Base-by-base conservation (phyloP, 2,888 invertebrate species). In the Norana najaformis region DNA sequence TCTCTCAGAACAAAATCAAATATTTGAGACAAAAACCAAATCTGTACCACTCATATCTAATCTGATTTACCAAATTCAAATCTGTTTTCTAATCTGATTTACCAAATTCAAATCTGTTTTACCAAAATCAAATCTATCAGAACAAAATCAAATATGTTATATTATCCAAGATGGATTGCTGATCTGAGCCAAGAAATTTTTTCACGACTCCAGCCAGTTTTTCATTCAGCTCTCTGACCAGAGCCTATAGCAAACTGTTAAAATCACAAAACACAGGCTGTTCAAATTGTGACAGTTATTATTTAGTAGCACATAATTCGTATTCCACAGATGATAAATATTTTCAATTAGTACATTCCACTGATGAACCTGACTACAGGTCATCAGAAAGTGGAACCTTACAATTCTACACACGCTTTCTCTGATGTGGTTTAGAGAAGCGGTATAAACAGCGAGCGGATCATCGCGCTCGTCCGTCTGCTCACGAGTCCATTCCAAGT, bases 401-500 rank as follows among this genome's bases (percentile, higher is more conserved):
- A 69, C 30, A 8, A n/a, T 69, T 69, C n/a, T 30, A 69, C 16
- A n/a, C 8, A 69, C 6, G 13, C n/a, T n/a, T n/a, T 69, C 69
- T 69, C 69, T 6, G 69, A n/a, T n/a, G 69, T 13, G n/a, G n/a
- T 69, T 69, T 8, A 1, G 47, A 47, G 47, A 47, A 47, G 23
- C 23, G 23, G 47, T 23, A 23, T 47, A 47, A 47, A 20, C 47
- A 23, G 47, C 23, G 69, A 69, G 69, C 69, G 1, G n/a, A 4
- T 1, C n/a, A 8, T 8, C 69, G n/a, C 69, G 8, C 69, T 69
- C n/a, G 69, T n/a, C n/a, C 69, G 11, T n/a, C 69, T n/a, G 8
- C 18, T 85, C 37, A 85, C 88, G 90, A 36, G 34, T 90, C 83
- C 97, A 98, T 97, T 94, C 97, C 97, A 88, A 99, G 96, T 90